Percentiles rank a stretch among this genome's conserved stretches.
phyloP scores from a whole-genome alignment of 2,113 vertebrate species.

The Rhizomys pruinosus region DNA sequence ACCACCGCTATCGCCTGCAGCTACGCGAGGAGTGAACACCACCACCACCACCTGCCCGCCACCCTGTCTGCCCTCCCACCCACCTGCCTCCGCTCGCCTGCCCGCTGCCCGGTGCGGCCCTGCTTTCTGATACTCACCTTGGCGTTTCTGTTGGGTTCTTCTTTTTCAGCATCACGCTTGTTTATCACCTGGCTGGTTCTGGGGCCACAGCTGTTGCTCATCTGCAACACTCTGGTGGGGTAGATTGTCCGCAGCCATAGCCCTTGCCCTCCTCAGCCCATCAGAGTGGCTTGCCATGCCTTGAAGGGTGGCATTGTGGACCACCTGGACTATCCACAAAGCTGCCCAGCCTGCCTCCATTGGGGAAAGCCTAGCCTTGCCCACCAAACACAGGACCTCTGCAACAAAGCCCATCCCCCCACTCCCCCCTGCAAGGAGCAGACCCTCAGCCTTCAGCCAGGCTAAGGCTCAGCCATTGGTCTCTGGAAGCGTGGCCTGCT shows the following conservation, averaged over 20 bases:
- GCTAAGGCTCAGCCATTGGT: not conserved
- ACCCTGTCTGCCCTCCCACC: not conserved
- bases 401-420: accelerated
- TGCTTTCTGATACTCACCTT: slow-evolving; percentile 63
- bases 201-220: not conserved
- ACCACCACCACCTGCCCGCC: not conserved
- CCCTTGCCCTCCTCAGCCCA: not conserved
- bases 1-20: slow-evolving; percentile 98
- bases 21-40: slow-evolving; percentile 94
- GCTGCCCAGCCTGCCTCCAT: not conserved
- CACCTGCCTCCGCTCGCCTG: slow-evolving; percentile 21
- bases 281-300: not conserved
- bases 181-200: slow-evolving; percentile 13
- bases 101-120: slow-evolving; percentile 47
- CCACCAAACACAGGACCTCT: slow-evolving; percentile 48
- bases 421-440: too few species aligned
- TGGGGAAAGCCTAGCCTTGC: not conserved
- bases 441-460: not conserved
- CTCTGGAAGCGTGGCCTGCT: not conserved
- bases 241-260: not conserved
- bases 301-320: slow-evolving; percentile 22
- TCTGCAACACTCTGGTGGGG: not conserved
- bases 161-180: not conserved
- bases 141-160: slow-evolving; percentile 50
- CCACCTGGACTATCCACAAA: not conserved